Conservation (phyloP, 2,113 vertebrate species). For the Glaucidium brasilianum region DNA sequence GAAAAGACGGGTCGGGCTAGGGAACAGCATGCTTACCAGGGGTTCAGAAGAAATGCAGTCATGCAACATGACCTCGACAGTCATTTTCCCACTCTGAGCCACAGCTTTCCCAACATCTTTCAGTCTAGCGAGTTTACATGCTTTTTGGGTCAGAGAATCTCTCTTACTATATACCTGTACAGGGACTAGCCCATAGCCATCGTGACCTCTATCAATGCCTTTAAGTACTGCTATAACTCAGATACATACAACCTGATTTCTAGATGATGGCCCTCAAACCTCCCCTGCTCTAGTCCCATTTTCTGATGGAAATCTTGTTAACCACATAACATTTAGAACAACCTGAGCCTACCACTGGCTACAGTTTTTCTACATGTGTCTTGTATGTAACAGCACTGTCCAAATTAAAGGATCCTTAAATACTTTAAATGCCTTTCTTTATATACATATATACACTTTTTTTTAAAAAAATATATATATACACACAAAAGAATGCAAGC, state of each 20-base stretch:
- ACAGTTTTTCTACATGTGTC: neutral
- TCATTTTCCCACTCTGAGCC: neutral
- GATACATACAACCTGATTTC: neutral
- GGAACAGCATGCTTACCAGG: neutral
- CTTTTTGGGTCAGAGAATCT: neutral
- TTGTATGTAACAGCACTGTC: neutral
- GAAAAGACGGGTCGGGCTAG: neutral
- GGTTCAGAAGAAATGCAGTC: neutral
- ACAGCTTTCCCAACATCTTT: neutral
- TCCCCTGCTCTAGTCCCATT: neutral
- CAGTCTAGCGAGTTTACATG: neutral
- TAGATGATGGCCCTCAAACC: neutral
- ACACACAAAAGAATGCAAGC: neutral
- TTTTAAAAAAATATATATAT: neutral
- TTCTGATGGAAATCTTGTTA: neutral
- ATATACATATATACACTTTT: neutral
- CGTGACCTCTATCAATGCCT: fast-evolving
- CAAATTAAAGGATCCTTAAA: neutral
- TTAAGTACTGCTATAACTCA: neutral
- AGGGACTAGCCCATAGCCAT: neutral
- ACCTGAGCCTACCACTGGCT: neutral
- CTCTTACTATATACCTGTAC: neutral
- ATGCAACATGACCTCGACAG: neutral
- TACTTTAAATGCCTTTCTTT: neutral
- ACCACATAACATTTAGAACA: neutral